A percentile compares a stretch with the other conserved stretches of the same genome.
phyloP scores from a whole-genome alignment of 2,113 vertebrate genomes.

The Cephalopholis sonnerati region DNA sequence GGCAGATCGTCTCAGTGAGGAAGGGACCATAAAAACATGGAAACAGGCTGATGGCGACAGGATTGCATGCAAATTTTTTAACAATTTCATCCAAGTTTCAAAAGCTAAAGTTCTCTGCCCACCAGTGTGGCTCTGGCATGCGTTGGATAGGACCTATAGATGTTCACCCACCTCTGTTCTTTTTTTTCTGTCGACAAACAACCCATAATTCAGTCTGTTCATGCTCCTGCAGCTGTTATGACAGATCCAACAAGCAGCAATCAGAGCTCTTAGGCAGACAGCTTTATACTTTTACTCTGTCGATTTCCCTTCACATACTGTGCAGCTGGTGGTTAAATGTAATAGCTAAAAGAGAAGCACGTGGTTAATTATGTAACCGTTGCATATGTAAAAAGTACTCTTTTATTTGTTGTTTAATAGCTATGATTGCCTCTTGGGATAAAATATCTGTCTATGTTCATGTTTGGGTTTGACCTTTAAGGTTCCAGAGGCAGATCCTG shows the following conservation, averaged over 20 bases:
- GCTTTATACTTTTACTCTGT: neutral
- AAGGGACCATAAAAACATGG: neutral
- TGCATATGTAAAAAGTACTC: neutral
- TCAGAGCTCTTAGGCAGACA: conserved; percentile 13
- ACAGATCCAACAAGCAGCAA: conserved; percentile 54
- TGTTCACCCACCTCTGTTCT: neutral
- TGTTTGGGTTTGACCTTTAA: neutral
- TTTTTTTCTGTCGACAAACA: conserved; percentile 17
- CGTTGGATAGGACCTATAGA: neutral
- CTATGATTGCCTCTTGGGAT: neutral
- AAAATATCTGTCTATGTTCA: neutral
- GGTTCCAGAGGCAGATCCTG: neutral
- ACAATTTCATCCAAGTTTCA: neutral
- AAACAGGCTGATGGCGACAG: neutral
- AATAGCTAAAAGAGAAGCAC: neutral
- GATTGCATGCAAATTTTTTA: neutral
- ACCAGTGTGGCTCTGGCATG: neutral
- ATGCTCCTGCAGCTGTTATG: conserved; percentile 21
- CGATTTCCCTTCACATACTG: neutral
- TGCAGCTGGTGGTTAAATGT: neutral
- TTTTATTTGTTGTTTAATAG: neutral
- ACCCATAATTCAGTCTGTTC: conserved; percentile 27
- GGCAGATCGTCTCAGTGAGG: neutral
- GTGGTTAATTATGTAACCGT: neutral
- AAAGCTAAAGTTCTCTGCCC: neutral